A percentile compares a stretch with the other conserved stretches of the same genome.
Evolutionary conservation across 2,797 vertebrate species (phyloP).

Genomic region (Chaenodraco wilsoni): DNA sequence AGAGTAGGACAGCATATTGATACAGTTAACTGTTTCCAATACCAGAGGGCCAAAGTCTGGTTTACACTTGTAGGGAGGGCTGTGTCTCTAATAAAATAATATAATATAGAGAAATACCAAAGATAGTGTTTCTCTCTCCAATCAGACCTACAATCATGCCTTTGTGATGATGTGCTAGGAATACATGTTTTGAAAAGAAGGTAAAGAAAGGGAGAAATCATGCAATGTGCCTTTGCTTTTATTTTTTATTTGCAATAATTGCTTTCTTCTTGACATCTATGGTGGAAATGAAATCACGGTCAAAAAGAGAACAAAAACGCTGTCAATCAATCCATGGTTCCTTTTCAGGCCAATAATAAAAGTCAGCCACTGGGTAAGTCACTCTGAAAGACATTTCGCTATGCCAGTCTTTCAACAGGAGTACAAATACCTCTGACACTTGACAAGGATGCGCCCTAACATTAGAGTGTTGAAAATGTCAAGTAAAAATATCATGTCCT

Average conservation of each 20-base stretch:
- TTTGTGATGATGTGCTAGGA: slow-evolving; percentile 20
- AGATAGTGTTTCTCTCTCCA: slow-evolving; percentile 48
- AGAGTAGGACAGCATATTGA: background rate
- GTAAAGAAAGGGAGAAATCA: slow-evolving; percentile 17
- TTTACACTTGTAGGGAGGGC: slow-evolving; percentile 59
- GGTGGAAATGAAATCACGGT: no score
- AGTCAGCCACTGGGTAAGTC: slow-evolving; percentile 22
- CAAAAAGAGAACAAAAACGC: no score
- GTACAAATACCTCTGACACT: slow-evolving; percentile 5
- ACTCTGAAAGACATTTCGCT: slow-evolving; percentile 25
- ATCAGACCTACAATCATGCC: slow-evolving; percentile 20
- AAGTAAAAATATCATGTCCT: slow-evolving; percentile 11
- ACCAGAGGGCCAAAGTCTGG: slow-evolving; percentile 41
- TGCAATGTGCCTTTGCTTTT: slow-evolving; percentile 11
- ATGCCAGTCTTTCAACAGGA: slow-evolving; percentile 5
- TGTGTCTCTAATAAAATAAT: slow-evolving; percentile 62
- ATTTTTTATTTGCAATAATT: no score
- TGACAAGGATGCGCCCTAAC: no score
- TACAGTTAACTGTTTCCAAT: background rate
- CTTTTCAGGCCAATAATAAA: background rate
- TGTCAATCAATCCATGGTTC: no score
- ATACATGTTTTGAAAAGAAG: slow-evolving; percentile 4
- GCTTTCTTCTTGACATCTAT: no score
- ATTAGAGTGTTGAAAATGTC: no score
- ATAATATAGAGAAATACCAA: slow-evolving; percentile 30